Evolutionary conservation across 2,797 vertebrate species (phyloP).

Genomic region (Thalassophryne amazonica): DNA sequence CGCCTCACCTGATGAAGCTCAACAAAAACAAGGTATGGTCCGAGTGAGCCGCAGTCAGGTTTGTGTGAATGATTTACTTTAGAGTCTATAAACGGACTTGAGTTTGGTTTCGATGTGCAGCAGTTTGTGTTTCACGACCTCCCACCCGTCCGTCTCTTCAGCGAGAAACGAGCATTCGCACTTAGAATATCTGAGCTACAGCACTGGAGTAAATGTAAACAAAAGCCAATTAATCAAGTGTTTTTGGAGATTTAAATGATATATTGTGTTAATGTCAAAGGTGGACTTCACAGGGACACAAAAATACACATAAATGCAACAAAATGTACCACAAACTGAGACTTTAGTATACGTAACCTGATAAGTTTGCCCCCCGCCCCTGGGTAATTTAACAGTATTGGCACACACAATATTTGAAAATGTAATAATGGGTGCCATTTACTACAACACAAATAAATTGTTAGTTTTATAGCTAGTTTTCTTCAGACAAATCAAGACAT

Average conservation of each 20-base stretch:
- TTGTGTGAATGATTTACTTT: conserved; percentile 24
- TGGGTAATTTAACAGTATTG: too few relatives aligned
- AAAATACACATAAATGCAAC: background rate
- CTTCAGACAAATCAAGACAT: too few relatives aligned
- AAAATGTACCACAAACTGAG: too few relatives aligned
- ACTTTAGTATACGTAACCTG: too few relatives aligned
- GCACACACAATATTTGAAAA: too few relatives aligned
- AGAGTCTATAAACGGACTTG: conserved; percentile 54
- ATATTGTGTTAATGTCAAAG: background rate
- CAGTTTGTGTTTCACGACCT: conserved; percentile 66
- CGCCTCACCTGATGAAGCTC: conserved; percentile 75
- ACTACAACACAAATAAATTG: too few relatives aligned
- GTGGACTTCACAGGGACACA: background rate
- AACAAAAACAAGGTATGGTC: conserved; percentile 78
- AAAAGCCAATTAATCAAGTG: conserved; percentile 7
- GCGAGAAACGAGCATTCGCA: conserved; percentile 7
- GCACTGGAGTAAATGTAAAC: conserved; percentile 24
- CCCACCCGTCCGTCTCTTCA: conserved; percentile 40
- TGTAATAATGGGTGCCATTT: too few relatives aligned
- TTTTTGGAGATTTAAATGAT: background rate
- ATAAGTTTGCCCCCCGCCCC: too few relatives aligned
- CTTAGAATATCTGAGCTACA: conserved; percentile 14
- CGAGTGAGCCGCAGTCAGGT: conserved; percentile 5
- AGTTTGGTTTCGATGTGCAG: conserved; percentile 44
- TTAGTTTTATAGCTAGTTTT: too few relatives aligned